phyloP scores from a whole-genome alignment of 2,888 invertebrate species.

The Prosapia bicincta region DNA sequence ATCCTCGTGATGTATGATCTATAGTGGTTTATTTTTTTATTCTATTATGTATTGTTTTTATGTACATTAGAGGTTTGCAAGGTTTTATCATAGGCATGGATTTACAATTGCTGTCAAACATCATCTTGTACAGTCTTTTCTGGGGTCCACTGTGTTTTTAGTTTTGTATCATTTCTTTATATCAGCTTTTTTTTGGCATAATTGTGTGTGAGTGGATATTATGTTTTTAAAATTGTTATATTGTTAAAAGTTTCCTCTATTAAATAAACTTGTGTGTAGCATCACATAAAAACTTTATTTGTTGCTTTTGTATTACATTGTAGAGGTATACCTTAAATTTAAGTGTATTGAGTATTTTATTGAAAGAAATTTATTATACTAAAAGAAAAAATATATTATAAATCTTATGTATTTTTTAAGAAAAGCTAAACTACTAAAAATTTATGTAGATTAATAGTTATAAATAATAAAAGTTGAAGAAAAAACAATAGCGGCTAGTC shows the following conservation, averaged over 20 bases:
- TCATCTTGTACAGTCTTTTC: neutral
- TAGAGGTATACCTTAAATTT: slow-evolving; percentile 22
- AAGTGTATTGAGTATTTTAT: slow-evolving; percentile 25
- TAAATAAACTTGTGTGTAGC: neutral
- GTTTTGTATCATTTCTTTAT: neutral
- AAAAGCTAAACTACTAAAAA: slow-evolving; percentile 23
- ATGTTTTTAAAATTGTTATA: neutral
- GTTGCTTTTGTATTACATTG: slow-evolving; percentile 25
- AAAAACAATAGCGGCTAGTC: neutral
- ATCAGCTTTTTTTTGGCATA: neutral
- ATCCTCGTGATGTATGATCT: neutral
- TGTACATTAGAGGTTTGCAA: slow-evolving; percentile 6
- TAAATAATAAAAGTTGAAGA: slow-evolving; percentile 10
- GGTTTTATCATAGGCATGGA: neutral
- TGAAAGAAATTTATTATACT: slow-evolving; percentile 25
- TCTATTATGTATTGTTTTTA: slow-evolving; percentile 12
- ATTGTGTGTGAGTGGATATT: neutral
- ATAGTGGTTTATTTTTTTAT: neutral
- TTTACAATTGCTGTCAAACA: neutral
- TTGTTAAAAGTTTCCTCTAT: slow-evolving; percentile 2
- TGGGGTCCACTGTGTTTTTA: neutral
- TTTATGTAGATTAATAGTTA: slow-evolving; percentile 21
- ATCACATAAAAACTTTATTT: slow-evolving; percentile 13
- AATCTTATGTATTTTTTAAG: slow-evolving; percentile 28
- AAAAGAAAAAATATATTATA: slow-evolving; percentile 21